A percentile compares a stretch with the other conserved stretches of the same genome.
Conservation (phyloP, 2,113 vertebrate species). For the Fregata magnificens region DNA sequence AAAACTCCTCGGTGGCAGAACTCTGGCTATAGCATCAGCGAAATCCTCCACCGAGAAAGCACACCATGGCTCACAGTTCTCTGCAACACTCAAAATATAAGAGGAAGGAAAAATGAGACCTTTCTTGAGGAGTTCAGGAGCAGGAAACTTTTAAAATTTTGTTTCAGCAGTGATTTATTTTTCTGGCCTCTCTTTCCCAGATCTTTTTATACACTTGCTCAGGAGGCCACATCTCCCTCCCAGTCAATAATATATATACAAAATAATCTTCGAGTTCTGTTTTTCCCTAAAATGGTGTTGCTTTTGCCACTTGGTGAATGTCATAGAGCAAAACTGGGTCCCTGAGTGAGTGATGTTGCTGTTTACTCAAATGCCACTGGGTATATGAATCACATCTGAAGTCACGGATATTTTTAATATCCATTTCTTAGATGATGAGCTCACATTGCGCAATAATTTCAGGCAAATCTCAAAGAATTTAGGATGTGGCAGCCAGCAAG, state of each 20-base stretch:
- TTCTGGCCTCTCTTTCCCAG: constrained; percentile 13
- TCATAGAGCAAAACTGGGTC: background rate
- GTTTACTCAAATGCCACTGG: background rate
- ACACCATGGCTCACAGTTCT: background rate
- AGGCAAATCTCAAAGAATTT: constrained; percentile 51
- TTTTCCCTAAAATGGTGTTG: constrained; percentile 25
- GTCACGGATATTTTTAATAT: constrained; percentile 19
- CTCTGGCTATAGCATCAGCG: fast-evolving
- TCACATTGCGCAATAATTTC: background rate
- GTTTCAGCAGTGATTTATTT: constrained; percentile 36
- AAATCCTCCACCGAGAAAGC: background rate
- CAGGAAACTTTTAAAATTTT: constrained; percentile 38
- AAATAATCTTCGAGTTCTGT: background rate
- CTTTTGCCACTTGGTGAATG: background rate
- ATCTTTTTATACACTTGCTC: constrained; percentile 10
- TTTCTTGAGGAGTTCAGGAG: constrained; percentile 21
- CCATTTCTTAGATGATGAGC: background rate
- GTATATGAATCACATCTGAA: background rate
- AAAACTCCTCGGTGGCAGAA: background rate
- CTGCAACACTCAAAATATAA: background rate
- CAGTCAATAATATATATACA: background rate
- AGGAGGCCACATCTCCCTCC: background rate
- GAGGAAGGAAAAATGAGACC: background rate
- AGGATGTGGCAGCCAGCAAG: background rate
- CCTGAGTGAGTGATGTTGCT: constrained; percentile 12